Evolutionary conservation across 2,797 vertebrate species (phyloP), one percentile per base, ranked within the genome.

Genomic region (Fistularia tabacaria): DNA sequence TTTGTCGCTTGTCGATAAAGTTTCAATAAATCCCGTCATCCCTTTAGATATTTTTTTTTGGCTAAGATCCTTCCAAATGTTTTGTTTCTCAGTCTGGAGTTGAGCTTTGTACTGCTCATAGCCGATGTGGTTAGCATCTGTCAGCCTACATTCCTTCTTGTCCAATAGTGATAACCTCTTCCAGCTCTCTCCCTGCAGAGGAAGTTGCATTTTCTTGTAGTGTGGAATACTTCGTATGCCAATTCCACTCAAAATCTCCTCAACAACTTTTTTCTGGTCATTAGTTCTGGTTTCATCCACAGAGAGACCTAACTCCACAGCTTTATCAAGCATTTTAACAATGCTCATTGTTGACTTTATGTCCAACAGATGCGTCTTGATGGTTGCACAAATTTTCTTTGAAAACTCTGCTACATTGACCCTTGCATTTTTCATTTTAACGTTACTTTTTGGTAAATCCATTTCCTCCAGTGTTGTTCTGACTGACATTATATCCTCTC

Each of bases 181-280:
- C 81, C 71, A 81, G 1, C 57, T 48, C 0, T 13, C 9, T 4
- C 76, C 73, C 42, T 83, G 76, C 9, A 79, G 40, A 8, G 71
- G 62, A 46, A 83, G 71, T 9, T 77, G 0, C 14, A 42, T 1
- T 0, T 63, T 76, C n/a, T 81, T 83, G 57, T 69, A 79, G 3
- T 64, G 1, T 1, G 45, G 39, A 46, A 69, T 69, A 2, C 0
- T 13, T 0, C 0, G 10, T 0, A 1, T 1, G 1, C 10, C 37
- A 46, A 64, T 74, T 0, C 6, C n/a, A 0, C 9, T 3, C 5
- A 62, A 0, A 0, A 77, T 60, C 1, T 66, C 10, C 6, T 69
- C 49, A 36, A 57, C 45, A 37, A 15, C 14, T 6, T 55, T 62
- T 13, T 59, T 70, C 11, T 76, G 57, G 0, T 59, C 0, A 0